These are phyloP conservation scores for Recurvirostra avosetta DNA, from an alignment of 2,113 vertebrate species.

Conservation along the genomic window DNA sequence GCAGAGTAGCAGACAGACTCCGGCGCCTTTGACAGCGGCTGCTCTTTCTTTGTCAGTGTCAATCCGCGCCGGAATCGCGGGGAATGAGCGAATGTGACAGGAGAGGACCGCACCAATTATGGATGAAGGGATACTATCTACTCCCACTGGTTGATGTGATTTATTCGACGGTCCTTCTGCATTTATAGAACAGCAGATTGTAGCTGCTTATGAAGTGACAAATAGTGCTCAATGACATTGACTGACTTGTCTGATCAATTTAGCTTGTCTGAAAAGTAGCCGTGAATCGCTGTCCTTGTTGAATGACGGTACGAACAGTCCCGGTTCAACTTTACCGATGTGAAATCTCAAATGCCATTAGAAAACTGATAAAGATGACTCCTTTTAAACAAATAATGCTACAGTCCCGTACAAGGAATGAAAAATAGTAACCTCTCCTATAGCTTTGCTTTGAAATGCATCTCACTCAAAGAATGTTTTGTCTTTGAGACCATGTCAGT, in stretches of 20 bases:
- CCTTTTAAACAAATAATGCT: background rate
- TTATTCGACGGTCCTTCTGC: conserved; percentile 82
- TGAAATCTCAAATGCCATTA: background rate
- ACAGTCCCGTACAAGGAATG: background rate
- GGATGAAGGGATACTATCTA: conserved; percentile 82
- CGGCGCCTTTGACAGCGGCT: conserved; percentile 77
- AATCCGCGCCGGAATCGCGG: conserved; percentile 74
- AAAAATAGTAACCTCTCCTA: background rate
- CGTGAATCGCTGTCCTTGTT: conserved; percentile 69
- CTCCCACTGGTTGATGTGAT: conserved; percentile 88
- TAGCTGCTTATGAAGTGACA: conserved; percentile 83
- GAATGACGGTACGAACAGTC: conserved; percentile 71
- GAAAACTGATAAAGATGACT: background rate
- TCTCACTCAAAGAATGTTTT: background rate
- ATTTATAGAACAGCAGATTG: conserved; percentile 78
- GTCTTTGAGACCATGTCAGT: background rate
- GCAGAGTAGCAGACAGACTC: conserved; percentile 68
- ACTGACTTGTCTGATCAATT: conserved; percentile 92
- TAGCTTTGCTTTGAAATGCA: background rate
- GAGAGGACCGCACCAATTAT: conserved; percentile 87
- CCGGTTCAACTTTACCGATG: background rate
- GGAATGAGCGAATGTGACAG: conserved; percentile 81
- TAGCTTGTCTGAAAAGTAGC: conserved; percentile 78
- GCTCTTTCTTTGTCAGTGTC: conserved; percentile 81
- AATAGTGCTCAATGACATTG: conserved; percentile 84